These are phyloP conservation scores for Octonoba sinensis DNA, from an alignment of 2,888 invertebrate genomes.

Conservation along the genomic window DNA sequence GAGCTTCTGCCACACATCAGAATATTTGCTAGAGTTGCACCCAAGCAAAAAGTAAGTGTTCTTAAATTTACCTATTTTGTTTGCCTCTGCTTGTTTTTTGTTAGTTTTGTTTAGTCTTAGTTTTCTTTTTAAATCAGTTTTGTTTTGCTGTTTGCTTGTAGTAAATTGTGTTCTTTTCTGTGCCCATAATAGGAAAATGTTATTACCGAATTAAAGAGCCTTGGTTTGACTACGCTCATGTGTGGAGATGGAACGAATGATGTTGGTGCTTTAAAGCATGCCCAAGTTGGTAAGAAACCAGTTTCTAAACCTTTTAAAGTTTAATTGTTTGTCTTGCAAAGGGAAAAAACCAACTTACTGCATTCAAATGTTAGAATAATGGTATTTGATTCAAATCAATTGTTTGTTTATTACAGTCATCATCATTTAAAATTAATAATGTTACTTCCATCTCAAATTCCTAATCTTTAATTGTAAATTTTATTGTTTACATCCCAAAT, in stretches of 20 bases:
- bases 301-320: neutral
- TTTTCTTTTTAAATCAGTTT: neutral
- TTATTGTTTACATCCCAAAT: too few relatives aligned
- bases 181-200: conserved; percentile 80
- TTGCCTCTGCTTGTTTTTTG: neutral
- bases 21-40: conserved; percentile 96
- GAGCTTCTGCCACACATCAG: conserved; percentile 86
- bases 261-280: conserved; percentile 98
- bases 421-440: too few relatives aligned
- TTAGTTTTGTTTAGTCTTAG: too few relatives aligned
- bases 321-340: too few relatives aligned
- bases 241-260: conserved; percentile 99
- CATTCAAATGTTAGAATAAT: too few relatives aligned
- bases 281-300: conserved; percentile 80
- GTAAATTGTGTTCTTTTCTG: conserved; percentile 4
- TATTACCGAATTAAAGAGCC: conserved; percentile 86
- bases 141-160: neutral
- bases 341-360: too few relatives aligned
- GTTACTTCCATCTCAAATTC: too few relatives aligned
- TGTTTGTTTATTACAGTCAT: too few relatives aligned
- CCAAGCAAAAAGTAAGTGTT: conserved; percentile 86
- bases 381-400: too few relatives aligned
- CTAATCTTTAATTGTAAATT: too few relatives aligned
- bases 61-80: neutral
- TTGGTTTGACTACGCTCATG: conserved; percentile 94